These are phyloP conservation scores for Helostoma temminkii DNA, from an alignment of 2,797 vertebrate species.

Conservation along the genomic window DNA sequence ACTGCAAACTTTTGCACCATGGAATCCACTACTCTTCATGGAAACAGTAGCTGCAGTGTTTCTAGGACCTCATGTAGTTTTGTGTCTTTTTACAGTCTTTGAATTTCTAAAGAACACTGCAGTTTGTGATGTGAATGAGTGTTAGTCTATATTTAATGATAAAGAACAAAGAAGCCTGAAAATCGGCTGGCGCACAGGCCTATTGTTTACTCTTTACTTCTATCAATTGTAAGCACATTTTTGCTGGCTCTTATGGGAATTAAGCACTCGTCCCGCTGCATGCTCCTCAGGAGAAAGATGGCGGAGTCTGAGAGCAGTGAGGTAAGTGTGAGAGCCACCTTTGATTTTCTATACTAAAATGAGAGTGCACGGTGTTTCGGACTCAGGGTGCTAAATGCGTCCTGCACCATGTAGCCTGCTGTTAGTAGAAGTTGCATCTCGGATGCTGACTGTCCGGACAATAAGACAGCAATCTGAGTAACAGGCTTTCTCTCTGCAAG, in stretches of 20 bases:
- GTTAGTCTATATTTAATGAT: not conserved
- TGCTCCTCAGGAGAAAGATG: conserved; percentile 98
- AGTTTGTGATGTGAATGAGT: conserved; percentile 42
- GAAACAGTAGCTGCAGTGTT: conserved; percentile 49
- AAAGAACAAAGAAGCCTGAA: not conserved
- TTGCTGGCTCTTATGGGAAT: conserved; percentile 94
- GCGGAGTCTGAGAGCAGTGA: conserved; percentile 94
- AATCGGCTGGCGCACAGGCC: conserved; percentile 1
- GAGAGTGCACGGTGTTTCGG: not conserved
- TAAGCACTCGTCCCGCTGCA: conserved; percentile 98
- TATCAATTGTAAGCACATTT: conserved; percentile 53
- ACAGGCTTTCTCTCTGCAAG: conserved; percentile 7
- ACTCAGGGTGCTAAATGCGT: not conserved
- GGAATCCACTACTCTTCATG: conserved; percentile 60
- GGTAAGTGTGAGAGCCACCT: conserved; percentile 85
- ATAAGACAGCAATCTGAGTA: conserved; percentile 10
- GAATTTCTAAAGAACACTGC: conserved; percentile 30
- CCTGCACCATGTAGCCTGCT: conserved; percentile 17
- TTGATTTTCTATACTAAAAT: conserved; percentile 7
- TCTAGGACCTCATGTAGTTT: conserved; percentile 64
- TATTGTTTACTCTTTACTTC: conserved; percentile 36
- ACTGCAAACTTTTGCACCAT: conserved; percentile 80
- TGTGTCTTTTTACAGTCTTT: conserved; percentile 23
- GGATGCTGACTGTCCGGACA: conserved; percentile 28
- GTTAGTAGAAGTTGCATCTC: conserved; percentile 49